A percentile compares a stretch with the other conserved stretches of the same genome.
phyloP scores from a whole-genome alignment of 2,113 vertebrate genomes.

The Hyla sarda region DNA sequence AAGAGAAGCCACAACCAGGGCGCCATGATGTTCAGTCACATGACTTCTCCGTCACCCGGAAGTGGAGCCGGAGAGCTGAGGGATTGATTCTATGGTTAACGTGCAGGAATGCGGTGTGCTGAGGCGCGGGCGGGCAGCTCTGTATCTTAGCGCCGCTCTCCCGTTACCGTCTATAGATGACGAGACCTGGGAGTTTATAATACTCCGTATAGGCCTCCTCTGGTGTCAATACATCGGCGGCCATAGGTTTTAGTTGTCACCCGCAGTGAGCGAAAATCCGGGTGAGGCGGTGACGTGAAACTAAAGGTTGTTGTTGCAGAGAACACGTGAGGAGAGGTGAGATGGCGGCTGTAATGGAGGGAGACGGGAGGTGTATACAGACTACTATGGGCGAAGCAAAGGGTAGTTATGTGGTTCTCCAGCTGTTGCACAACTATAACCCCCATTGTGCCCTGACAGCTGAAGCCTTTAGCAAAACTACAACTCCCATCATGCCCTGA shows the following conservation, averaged over 20 bases:
- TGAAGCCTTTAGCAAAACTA: no score
- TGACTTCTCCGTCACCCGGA: conserved; percentile 31
- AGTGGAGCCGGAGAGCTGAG: neutral
- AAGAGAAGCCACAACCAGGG: neutral
- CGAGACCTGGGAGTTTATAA: neutral
- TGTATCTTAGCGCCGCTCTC: neutral
- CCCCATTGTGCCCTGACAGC: no score
- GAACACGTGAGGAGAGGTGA: conserved; percentile 25
- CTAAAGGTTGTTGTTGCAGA: neutral
- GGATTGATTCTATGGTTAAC: neutral
- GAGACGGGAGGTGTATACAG: no score
- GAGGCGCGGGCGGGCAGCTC: neutral
- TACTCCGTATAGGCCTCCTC: neutral
- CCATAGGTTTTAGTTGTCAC: neutral
- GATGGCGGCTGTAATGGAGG: neutral
- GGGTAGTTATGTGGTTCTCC: no score
- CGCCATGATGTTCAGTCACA: conserved; percentile 30
- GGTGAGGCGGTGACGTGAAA: neutral
- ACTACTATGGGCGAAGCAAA: no score
- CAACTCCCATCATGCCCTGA: no score
- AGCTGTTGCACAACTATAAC: no score
- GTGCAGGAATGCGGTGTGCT: neutral
- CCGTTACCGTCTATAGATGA: neutral
- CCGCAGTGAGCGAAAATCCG: neutral
- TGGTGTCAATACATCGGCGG: neutral